Conservation (phyloP, 2,888 invertebrate species). For the Drosophila austrosaltans region DNA sequence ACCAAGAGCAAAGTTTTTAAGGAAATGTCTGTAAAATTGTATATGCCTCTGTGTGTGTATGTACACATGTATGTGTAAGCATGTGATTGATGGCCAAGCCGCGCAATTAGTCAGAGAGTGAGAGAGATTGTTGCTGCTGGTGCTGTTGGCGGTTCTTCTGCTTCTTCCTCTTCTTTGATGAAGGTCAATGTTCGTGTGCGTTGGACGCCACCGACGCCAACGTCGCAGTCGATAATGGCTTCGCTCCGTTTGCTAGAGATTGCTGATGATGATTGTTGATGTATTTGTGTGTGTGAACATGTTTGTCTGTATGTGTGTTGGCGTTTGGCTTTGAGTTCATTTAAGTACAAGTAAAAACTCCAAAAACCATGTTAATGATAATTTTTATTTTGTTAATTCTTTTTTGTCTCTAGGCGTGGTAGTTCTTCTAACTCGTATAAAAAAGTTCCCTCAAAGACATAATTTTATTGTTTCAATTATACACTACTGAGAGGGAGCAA, state of each 20-base stretch:
- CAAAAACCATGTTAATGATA: slow-evolving; percentile 24
- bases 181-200: slow-evolving; percentile 80
- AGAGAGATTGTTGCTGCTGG: slow-evolving; percentile 34
- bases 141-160: slow-evolving; percentile 34
- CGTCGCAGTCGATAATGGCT: slow-evolving; percentile 46
- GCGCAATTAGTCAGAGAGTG: slow-evolving; percentile 22
- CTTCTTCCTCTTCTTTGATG: slow-evolving; percentile 67
- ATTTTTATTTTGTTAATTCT: slow-evolving; percentile 23
- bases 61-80: background rate
- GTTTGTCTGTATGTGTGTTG: slow-evolving; percentile 35
- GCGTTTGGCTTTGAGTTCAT: slow-evolving; percentile 44
- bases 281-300: slow-evolving; percentile 24
- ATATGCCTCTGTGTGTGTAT: background rate
- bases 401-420: slow-evolving; percentile 22
- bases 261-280: slow-evolving; percentile 38
- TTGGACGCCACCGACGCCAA: slow-evolving; percentile 52
- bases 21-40: slow-evolving; percentile 20
- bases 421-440: background rate
- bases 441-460: background rate
- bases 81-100: slow-evolving; percentile 44
- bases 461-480: slow-evolving; percentile 10
- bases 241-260: slow-evolving; percentile 50
- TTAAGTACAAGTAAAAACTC: slow-evolving; percentile 44
- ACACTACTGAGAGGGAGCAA: slow-evolving; percentile 5
- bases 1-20: slow-evolving; percentile 7